Evolutionary conservation across 2,113 vertebrate species (phyloP).

Genomic region (Alexandromys fortis): DNA sequence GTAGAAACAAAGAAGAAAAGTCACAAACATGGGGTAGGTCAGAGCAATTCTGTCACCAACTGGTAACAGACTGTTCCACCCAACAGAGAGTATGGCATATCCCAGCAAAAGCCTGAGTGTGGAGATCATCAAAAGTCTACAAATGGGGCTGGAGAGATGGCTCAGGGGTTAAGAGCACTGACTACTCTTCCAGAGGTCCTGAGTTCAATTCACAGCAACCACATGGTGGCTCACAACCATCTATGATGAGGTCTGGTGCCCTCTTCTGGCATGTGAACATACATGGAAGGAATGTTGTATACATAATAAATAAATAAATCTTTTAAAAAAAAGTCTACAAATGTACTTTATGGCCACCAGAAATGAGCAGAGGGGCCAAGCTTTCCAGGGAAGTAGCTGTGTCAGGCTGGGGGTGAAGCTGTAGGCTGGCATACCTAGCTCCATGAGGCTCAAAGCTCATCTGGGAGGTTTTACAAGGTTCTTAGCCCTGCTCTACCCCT

Average conservation of each 20-base stretch:
- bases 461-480: accelerated
- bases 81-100: background rate
- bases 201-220: too few species aligned
- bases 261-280: too few species aligned
- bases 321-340: too few species aligned
- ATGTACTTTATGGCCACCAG: background rate
- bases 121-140: accelerated
- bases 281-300: too few species aligned
- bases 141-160: too few species aligned
- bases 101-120: background rate
- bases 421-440: background rate
- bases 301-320: too few species aligned
- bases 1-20: background rate
- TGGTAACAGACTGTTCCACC: too few species aligned
- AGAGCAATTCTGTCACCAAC: background rate
- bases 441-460: background rate
- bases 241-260: too few species aligned
- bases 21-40: accelerated
- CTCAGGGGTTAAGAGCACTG: too few species aligned
- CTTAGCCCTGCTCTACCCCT: background rate
- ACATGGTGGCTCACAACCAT: too few species aligned
- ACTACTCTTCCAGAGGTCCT: too few species aligned
- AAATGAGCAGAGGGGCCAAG: background rate
- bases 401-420: accelerated
- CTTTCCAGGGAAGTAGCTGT: accelerated